Base-by-base conservation (phyloP, 2,888 invertebrate genomes). In the Xestobium rufovillosum region DNA sequence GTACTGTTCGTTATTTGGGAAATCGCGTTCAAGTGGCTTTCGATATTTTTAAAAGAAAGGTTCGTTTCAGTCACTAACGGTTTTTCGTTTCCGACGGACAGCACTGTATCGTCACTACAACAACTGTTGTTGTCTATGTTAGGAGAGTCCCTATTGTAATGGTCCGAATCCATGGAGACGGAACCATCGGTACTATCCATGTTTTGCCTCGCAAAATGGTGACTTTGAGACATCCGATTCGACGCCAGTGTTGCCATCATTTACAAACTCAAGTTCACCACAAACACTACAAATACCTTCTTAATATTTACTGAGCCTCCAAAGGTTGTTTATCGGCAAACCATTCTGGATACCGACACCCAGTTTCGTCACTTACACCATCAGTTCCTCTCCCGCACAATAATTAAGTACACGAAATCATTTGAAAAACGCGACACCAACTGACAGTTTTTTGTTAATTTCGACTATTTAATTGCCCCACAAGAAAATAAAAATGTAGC, bases 61-160 rank as follows among this genome's bases (percentile, higher is more conserved):
- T 12, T 17, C 16, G 42, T 25, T 34, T 37, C 32, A 37, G 43
- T 32, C 43, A 36, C 12, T 35, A 42, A 34, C 13, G 75, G 72
- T 2, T 75, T 77, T 51, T 87, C 86, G 56, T 85, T 84, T 3
- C 86, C 85, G 45, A 87, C 86, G 49, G 85, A 86, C 17, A 87
- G 58, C 3, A 85, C 86, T 27, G 86, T 87, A 54, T 83, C 85
- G 52, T 83, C 83, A 50, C 80, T 80, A 49, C 80, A 78, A 46
- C 80, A 78, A 41, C 81, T 82, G 43, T 74, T 72, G 11, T 75
- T 73, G 47, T 72, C 71, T 9, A 72, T 66, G 41, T 70, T 69
- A 3, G 61, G 54, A 10, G 61, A 63, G 44, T 60, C 60, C 30
- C 60, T 41, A 27, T 60, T 61, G 44, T 55, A 60, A 43, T 57